Evolutionary conservation across 2,797 vertebrate species (phyloP), one percentile per base, ranked within the genome.

Genomic region (Semotilus atromaculatus): DNA sequence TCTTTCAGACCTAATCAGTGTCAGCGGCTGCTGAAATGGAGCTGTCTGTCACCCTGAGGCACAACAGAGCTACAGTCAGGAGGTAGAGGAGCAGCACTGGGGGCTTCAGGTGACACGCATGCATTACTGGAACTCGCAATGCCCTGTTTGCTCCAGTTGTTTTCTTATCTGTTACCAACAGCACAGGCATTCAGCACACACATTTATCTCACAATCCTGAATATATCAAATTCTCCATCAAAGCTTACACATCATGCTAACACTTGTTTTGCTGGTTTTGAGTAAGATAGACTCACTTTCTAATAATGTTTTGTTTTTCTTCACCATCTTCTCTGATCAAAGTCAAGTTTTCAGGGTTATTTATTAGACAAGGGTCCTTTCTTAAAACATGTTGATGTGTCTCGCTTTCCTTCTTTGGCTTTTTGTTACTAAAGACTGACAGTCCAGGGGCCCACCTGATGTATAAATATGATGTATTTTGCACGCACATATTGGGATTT

Each of bases 1-100:
- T 87, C 93, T 92, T 90, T 95, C 94, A 94, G 87, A 85, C 88
- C 86, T 51, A 86, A 94, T 95, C 92, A 95, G 86, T 91, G 85
- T 95, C 94, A 94, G 51, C 72, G 87, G 80, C 51, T 45, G 34
- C 79, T 90, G 90, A 94, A 92, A 93, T 68, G 89, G 80, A 92
- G 86, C 90, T 84, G 92, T 91, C 89, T 94, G 91, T 94, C 87
- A 90, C 93, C 93, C 92, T 80, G 72, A 89, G 91, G 91, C 89
- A 87, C 85, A 86, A 85, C 87, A 83, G 84, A 78, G 43, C 60
- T 66, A 74, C 85, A 89, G 88, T 88, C 90, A 90, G 89, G 88
- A 79, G 67, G 64, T 85, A 84, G 85, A 88, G 81, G 70, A 74
- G 83, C 83, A 84, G 67, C 64, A 40, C 55, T 34, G 76, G n/a